These are phyloP conservation scores for Copidosoma floridanum DNA, from an alignment of 1,140 invertebrate genomes.

Conservation along the genomic window DNA sequence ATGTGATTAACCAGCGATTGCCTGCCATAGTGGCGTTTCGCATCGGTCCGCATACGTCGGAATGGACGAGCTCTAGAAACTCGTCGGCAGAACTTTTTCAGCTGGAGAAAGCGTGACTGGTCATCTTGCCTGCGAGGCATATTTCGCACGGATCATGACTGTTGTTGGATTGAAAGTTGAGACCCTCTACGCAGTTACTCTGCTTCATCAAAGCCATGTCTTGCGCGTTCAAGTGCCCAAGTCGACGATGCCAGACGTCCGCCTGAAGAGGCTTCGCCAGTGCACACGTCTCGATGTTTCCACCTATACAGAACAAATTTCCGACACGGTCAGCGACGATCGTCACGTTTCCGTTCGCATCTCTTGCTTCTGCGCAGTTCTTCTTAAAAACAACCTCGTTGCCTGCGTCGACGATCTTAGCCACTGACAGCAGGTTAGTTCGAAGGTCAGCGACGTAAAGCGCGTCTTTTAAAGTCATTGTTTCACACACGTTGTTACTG, in stretches of 20 bases:
- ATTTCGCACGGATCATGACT: too few species aligned
- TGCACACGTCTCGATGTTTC: too few species aligned
- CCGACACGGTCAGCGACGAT: background rate
- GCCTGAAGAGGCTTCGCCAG: too few species aligned
- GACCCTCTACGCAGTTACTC: too few species aligned
- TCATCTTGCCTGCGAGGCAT: slow-evolving; percentile 18
- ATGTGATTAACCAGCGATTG: background rate
- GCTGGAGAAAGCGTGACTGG: background rate
- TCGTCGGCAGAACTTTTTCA: background rate
- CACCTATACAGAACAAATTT: slow-evolving; percentile 9
- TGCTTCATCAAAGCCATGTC: background rate
- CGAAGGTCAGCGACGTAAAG: slow-evolving; percentile 31
- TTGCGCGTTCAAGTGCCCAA: slow-evolving; percentile 11
- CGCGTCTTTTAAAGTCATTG: slow-evolving; percentile 21
- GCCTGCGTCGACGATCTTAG: slow-evolving; percentile 24
- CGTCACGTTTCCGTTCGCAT: background rate
- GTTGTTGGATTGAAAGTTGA: background rate
- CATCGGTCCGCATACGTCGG: slow-evolving; percentile 15
- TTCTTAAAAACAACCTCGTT: slow-evolving; percentile 16
- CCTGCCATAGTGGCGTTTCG: background rate
- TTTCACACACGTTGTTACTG: background rate
- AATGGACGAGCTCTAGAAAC: slow-evolving; percentile 6
- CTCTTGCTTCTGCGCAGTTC: background rate
- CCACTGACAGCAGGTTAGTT: too few species aligned
- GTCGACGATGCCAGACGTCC: slow-evolving; percentile 7